phyloP scores from a whole-genome alignment of 2,797 vertebrate species.

The Falco biarmicus region DNA sequence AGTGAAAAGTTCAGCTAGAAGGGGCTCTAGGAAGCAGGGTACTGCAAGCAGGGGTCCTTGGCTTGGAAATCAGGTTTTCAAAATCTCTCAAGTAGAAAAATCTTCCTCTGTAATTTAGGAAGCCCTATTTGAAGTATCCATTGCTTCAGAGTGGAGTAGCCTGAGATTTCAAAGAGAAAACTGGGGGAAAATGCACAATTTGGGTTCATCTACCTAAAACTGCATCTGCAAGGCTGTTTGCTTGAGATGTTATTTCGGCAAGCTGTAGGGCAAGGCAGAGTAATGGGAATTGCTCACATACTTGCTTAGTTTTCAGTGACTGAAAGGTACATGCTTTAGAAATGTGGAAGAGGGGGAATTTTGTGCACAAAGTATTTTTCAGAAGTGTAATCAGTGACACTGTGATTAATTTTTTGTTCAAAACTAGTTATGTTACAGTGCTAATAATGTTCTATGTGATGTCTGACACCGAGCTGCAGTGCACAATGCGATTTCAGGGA shows the following conservation, averaged over 20 bases:
- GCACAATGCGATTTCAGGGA: background rate
- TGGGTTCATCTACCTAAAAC: background rate
- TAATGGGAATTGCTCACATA: background rate
- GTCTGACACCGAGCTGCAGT: background rate
- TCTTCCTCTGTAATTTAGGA: background rate
- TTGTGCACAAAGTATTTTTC: background rate
- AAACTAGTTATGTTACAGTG: background rate
- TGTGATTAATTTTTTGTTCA: background rate
- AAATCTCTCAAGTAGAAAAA: background rate
- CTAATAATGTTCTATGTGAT: background rate
- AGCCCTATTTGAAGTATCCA: background rate
- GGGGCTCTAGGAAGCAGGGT: background rate
- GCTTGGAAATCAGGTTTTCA: background rate
- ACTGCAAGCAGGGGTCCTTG: background rate
- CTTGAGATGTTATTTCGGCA: background rate
- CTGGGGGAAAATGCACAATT: background rate
- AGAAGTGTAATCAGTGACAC: background rate
- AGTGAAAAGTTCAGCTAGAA: background rate
- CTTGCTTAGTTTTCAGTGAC: background rate
- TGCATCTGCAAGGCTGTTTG: background rate
- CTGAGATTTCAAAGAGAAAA: background rate
- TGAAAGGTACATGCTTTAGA: background rate
- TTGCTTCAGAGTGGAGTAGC: background rate
- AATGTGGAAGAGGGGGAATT: background rate
- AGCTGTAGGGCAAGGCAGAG: background rate